Percentiles rank a stretch among this genome's conserved stretches.
phyloP scores from a whole-genome alignment of 2,888 invertebrate species.

The Sarcophaga rosellei region DNA sequence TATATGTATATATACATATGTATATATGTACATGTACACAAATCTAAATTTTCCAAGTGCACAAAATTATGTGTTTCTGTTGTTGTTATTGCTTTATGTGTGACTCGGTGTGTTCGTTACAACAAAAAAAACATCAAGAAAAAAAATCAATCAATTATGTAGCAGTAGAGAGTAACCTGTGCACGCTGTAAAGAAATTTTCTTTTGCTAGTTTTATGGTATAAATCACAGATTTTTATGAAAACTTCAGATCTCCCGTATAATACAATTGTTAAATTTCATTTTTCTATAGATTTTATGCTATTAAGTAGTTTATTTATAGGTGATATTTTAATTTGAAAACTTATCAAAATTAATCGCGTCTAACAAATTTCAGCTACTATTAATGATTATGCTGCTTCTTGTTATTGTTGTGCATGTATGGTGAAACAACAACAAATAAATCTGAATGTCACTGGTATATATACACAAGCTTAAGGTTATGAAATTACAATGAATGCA shows the following conservation, averaged over 20 bases:
- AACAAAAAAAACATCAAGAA: constrained; percentile 29
- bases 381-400: constrained; percentile 44
- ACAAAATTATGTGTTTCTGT: constrained; percentile 28
- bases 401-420: constrained; percentile 26
- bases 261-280: constrained; percentile 22
- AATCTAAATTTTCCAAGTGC: constrained; percentile 55
- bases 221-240: constrained; percentile 7
- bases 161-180: constrained; percentile 40
- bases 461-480: constrained; percentile 39
- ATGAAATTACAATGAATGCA: not conserved
- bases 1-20: constrained; percentile 11
- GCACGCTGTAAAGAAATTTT: constrained; percentile 53
- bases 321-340: constrained; percentile 36
- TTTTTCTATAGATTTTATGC: constrained; percentile 35
- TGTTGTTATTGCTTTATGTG: constrained; percentile 33
- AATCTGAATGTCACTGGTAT: not conserved
- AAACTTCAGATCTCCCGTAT: constrained; percentile 27
- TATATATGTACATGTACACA: not conserved
- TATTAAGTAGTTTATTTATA: constrained; percentile 11
- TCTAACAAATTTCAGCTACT: constrained; percentile 55
- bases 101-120: constrained; percentile 47
- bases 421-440: constrained; percentile 37
- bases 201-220: constrained; percentile 12
- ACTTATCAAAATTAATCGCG: constrained; percentile 54
- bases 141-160: constrained; percentile 65